phyloP scores from a whole-genome alignment of 2,888 invertebrate species.

The Chesias legatella region DNA sequence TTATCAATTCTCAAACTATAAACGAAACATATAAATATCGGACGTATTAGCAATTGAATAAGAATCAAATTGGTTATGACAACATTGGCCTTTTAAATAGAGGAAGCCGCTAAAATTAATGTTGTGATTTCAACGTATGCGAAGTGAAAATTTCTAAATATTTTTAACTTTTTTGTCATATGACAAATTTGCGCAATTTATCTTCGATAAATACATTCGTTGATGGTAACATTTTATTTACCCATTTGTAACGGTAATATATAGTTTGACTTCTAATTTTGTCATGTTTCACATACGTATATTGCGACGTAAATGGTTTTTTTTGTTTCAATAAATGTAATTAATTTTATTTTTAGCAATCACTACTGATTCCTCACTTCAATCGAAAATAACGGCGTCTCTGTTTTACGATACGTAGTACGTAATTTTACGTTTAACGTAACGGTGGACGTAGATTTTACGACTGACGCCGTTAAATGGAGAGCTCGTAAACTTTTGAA shows the following conservation, averaged over 20 bases:
- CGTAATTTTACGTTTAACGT: slow-evolving; percentile 21
- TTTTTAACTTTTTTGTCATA: slow-evolving; percentile 5
- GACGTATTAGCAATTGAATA: neutral
- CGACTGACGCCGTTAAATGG: slow-evolving; percentile 19
- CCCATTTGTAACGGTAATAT: neutral
- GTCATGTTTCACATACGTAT: no score
- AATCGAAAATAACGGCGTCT: slow-evolving; percentile 12
- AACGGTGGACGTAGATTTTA: slow-evolving; percentile 19
- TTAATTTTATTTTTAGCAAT: slow-evolving; percentile 1
- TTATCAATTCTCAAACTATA: neutral
- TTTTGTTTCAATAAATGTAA: no score
- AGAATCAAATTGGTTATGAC: neutral
- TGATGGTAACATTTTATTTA: neutral
- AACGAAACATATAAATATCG: neutral
- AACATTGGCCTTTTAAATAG: neutral
- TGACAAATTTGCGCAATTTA: slow-evolving; percentile 12
- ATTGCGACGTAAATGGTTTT: no score
- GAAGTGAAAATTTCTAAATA: slow-evolving; percentile 10
- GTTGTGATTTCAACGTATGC: slow-evolving; percentile 6
- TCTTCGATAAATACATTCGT: slow-evolving; percentile 2
- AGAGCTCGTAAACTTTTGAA: slow-evolving; percentile 21
- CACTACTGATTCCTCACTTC: slow-evolving; percentile 4
- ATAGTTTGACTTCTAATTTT: no score
- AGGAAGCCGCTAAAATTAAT: neutral
- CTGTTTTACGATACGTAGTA: slow-evolving; percentile 18